Conservation (phyloP, 2,797 vertebrate species). For the Chaetophractus vellerosus region DNA sequence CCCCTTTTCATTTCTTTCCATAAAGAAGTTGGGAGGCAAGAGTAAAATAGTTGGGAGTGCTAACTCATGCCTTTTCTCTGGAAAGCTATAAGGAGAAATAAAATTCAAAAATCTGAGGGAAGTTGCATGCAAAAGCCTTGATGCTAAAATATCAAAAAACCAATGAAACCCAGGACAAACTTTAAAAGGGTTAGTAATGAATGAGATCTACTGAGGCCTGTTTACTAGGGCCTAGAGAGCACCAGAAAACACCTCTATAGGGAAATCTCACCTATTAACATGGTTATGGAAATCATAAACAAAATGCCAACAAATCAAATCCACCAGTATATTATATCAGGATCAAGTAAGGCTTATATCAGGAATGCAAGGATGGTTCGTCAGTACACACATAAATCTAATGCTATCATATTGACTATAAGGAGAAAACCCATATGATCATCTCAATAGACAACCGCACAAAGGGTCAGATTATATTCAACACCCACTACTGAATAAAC, state of each 20-base stretch:
- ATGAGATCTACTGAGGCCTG: background rate
- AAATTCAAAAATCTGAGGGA: slow-evolving; percentile 49
- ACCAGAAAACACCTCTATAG: background rate
- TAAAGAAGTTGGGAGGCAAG: background rate
- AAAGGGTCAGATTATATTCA: background rate
- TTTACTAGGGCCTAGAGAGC: background rate
- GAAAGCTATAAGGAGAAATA: slow-evolving; percentile 57
- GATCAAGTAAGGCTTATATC: background rate
- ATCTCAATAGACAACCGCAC: background rate
- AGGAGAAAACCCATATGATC: background rate
- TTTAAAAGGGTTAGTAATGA: slow-evolving; percentile 40
- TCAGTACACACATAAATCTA: background rate
- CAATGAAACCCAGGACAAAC: slow-evolving; percentile 27
- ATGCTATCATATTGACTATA: background rate
- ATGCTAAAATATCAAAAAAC: slow-evolving; percentile 17
- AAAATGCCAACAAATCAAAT: background rate
- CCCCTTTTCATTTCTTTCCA: background rate
- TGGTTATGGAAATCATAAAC: background rate
- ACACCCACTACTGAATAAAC: background rate
- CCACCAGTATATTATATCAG: background rate
- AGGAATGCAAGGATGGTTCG: slow-evolving; percentile 68
- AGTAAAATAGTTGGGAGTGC: background rate
- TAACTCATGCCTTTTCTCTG: background rate
- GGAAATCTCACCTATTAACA: background rate
- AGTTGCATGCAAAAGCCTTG: slow-evolving; percentile 23